A percentile compares a stretch with the other conserved stretches of the same genome.
Evolutionary conservation across 2,888 invertebrate genomes (phyloP).

Genomic region (Teleogryllus oceanicus): DNA sequence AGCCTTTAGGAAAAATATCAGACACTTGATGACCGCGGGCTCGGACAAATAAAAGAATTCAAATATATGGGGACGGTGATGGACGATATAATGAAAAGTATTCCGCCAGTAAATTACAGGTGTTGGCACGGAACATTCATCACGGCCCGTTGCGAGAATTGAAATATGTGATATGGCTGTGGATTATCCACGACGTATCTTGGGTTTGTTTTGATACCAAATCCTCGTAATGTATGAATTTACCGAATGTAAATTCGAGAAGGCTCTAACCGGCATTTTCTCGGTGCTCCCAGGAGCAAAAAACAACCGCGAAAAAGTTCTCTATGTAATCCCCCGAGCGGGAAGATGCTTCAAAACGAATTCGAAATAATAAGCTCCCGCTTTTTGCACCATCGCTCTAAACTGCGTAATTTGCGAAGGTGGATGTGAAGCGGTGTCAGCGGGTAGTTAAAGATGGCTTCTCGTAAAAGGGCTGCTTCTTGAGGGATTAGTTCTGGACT

Average conservation of each 20-base stretch:
- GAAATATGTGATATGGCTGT: neutral
- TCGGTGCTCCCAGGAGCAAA: too few species aligned
- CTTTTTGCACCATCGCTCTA: too few species aligned
- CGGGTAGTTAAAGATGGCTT: too few species aligned
- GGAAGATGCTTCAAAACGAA: too few species aligned
- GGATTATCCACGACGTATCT: neutral
- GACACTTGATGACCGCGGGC: neutral
- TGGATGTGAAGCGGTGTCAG: too few species aligned
- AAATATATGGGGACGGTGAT: neutral
- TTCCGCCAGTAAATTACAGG: neutral
- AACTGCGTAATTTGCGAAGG: too few species aligned
- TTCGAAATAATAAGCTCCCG: too few species aligned
- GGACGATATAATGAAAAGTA: constrained; percentile 9
- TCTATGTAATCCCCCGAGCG: too few species aligned
- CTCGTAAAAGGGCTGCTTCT: too few species aligned
- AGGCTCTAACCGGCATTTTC: neutral
- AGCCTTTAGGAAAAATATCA: neutral
- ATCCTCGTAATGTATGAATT: neutral
- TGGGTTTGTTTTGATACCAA: neutral
- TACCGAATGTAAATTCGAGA: neutral
- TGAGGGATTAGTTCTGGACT: too few species aligned
- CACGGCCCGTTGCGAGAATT: neutral
- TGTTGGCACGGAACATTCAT: neutral
- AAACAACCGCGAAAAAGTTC: too few species aligned
- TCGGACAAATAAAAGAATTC: neutral